phyloP scores from a whole-genome alignment of 2,797 vertebrate genomes.

The Holocentrus rufus region DNA sequence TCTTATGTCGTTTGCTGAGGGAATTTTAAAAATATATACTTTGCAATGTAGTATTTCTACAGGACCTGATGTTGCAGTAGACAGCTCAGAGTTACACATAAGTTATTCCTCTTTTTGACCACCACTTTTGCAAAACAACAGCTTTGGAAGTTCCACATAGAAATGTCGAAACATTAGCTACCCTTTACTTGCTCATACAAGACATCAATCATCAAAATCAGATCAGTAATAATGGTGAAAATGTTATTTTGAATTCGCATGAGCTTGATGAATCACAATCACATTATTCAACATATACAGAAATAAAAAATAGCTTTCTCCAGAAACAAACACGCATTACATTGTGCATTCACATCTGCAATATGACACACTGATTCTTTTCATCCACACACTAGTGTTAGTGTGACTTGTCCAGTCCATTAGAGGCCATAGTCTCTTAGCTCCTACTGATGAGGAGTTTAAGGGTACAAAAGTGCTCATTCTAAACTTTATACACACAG shows the following conservation, averaged over 20 bases:
- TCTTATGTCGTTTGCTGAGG: too few species aligned
- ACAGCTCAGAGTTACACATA: not conserved
- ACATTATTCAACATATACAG: conserved; percentile 50
- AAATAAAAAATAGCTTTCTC: conserved; percentile 57
- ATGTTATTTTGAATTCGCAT: conserved; percentile 60
- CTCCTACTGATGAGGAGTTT: conserved; percentile 18
- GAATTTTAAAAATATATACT: too few species aligned
- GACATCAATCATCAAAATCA: conserved; percentile 13
- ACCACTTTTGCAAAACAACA: conserved; percentile 34
- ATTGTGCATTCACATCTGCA: conserved; percentile 51
- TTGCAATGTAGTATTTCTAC: not conserved
- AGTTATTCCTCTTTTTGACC: conserved; percentile 59
- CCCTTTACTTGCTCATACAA: conserved; percentile 13
- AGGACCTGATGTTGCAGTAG: not conserved
- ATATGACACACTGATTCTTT: conserved; percentile 47
- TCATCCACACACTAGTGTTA: conserved; percentile 47
- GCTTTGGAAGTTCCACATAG: conserved; percentile 38
- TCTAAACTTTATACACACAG: conserved; percentile 65
- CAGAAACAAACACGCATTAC: conserved; percentile 50
- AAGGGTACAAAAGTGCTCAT: conserved; percentile 54
- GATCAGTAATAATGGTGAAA: conserved; percentile 3
- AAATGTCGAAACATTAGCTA: conserved; percentile 47
- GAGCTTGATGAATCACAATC: conserved; percentile 51
- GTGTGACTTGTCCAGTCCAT: conserved; percentile 40
- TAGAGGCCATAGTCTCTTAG: conserved; percentile 37